Base-by-base conservation (phyloP, 2,888 invertebrate species). In the Tromatobia lineatoria region DNA sequence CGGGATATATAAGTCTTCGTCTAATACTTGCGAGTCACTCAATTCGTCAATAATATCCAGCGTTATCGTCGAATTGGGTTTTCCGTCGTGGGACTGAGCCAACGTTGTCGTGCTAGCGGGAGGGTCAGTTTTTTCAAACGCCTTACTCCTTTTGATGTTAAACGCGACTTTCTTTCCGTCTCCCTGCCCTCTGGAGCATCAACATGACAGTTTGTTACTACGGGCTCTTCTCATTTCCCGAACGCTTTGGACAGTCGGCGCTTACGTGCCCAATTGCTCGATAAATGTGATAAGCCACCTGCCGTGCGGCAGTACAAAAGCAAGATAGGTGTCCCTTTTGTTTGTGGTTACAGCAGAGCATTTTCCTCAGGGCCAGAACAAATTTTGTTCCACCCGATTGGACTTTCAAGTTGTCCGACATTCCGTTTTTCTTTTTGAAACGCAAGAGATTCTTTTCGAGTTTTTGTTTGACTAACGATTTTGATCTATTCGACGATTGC, bases 381-480 rank as follows among this genome's bases (percentile, higher is more conserved):
- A 52, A 61, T 71, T 38, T 52, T 3, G 23, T 64, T 18, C 29
- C 50, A 11, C 45, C 20, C n/a, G 50, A 10, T 15, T 54, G 54
- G 10, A 2, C 13, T 10, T 20, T 47, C 11, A 18, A 13, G 11
- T 77, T 59, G 13, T 77, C 76, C 0, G 75, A 34, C 50, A 75
- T 82, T n/a, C 50, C 67, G 11, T 66, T 50, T n/a, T 50, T 50
- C 15, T 50, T n/a, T 1, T 50, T n/a, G 2, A 50, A 85, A 38
- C 61, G 70, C 73, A 75, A 42, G 3, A 85, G 75, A 25, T 85
- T 85, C 25, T 47, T 70, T 57, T 85, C 82, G 10, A 82, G 70
- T 29, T 82, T 52, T 15, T 85, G 82, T 57, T 50, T 64, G 11
- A 25, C 50, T 3, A 85, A 38, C 6, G 75, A 52, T 75, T 85